phyloP scores from a whole-genome alignment of 1,140 invertebrate genomes.

The Adelges cooleyi region DNA sequence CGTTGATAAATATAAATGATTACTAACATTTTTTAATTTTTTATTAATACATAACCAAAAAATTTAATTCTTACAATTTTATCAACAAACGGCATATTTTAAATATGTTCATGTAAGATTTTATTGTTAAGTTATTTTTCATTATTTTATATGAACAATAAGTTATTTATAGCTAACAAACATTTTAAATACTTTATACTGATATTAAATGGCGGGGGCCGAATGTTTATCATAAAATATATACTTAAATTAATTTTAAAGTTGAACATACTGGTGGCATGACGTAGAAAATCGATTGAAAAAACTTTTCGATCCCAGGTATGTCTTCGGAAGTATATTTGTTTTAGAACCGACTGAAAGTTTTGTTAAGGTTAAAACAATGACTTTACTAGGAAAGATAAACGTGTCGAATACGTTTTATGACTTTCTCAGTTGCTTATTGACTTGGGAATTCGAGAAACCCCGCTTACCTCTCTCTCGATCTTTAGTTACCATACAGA shows the following conservation, averaged over 20 bases:
- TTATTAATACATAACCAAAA: too few species aligned
- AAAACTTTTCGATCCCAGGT: not conserved
- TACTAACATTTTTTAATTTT: too few species aligned
- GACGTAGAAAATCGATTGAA: not conserved
- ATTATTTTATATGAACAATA: too few species aligned
- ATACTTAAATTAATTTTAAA: not conserved
- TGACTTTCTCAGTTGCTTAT: not conserved
- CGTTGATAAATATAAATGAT: too few species aligned
- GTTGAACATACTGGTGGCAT: not conserved
- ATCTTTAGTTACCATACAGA: not conserved
- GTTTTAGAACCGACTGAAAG: not conserved
- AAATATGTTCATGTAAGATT: too few species aligned
- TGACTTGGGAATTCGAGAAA: conserved; percentile 12
- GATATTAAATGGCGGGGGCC: not conserved
- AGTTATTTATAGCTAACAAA: too few species aligned
- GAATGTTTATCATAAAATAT: not conserved
- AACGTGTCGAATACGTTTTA: conserved; percentile 14
- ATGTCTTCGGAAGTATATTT: not conserved
- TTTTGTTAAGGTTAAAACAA: not conserved
- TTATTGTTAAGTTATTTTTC: too few species aligned
- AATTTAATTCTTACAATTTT: too few species aligned
- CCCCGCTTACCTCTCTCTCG: not conserved
- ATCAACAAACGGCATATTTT: too few species aligned
- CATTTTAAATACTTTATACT: too few species aligned
- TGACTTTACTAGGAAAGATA: not conserved